Conservation (phyloP, 2,888 invertebrate genomes). For the Erebia epiphron region DNA sequence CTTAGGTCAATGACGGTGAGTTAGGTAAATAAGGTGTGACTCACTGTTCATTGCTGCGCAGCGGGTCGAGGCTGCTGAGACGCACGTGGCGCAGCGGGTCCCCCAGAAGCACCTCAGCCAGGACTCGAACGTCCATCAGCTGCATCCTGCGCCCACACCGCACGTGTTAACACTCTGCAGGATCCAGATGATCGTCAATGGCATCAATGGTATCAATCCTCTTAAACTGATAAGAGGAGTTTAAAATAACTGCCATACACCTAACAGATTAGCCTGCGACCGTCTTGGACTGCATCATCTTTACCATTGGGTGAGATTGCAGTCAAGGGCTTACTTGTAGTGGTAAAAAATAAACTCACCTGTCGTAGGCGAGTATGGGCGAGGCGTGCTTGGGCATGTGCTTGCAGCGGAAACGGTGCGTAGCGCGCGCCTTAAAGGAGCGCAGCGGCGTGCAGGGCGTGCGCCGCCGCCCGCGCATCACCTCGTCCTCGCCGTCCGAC, state of each 20-base stretch:
- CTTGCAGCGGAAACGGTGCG: constrained; percentile 61
- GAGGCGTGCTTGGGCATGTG: constrained; percentile 46
- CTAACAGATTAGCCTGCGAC: too few relatives aligned
- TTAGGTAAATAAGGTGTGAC: neutral
- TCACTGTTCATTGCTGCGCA: constrained; percentile 41
- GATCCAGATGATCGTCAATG: too few relatives aligned
- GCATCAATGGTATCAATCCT: too few relatives aligned
- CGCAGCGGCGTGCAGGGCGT: constrained; percentile 43
- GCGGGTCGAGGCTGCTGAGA: constrained; percentile 55
- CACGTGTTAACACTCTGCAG: neutral
- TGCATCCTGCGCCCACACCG: neutral
- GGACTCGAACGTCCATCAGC: constrained; percentile 54
- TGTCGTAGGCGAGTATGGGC: constrained; percentile 48
- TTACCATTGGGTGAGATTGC: too few relatives aligned
- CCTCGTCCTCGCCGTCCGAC: constrained; percentile 51
- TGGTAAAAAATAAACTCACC: constrained; percentile 40
- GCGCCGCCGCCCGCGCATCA: constrained; percentile 37
- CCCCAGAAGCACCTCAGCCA: constrained; percentile 50
- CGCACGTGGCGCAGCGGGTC: constrained; percentile 58
- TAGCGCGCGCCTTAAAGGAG: constrained; percentile 69
- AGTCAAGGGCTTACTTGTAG: too few relatives aligned
- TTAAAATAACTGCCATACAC: too few relatives aligned
- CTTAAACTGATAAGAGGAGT: too few relatives aligned
- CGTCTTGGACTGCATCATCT: too few relatives aligned
- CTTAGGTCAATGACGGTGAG: too few relatives aligned